Evolutionary conservation across 2,888 invertebrate species (phyloP).

Genomic region (Reticulitermes lucifugus): DNA sequence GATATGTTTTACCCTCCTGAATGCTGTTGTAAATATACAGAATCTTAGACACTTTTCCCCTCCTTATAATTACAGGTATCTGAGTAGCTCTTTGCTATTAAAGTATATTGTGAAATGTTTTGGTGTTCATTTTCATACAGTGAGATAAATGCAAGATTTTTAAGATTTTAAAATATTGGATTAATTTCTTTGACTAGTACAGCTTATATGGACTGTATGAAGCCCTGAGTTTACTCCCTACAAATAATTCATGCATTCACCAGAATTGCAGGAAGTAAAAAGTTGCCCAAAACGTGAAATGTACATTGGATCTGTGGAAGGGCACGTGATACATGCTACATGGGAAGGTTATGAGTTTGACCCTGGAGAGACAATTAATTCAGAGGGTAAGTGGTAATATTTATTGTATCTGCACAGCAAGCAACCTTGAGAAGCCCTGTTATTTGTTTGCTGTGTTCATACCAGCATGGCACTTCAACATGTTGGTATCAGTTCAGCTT

Average conservation of each 20-base stretch:
- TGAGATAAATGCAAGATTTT: too few relatives aligned
- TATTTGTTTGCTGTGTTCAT: not conserved
- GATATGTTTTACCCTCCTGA: too few relatives aligned
- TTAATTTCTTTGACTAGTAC: too few relatives aligned
- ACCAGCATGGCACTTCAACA: not conserved
- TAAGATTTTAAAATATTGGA: too few relatives aligned
- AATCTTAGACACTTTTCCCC: too few relatives aligned
- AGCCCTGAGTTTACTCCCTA: too few relatives aligned
- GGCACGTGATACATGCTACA: conserved; percentile 64
- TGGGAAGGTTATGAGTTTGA: conserved; percentile 79
- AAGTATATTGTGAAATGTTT: too few relatives aligned
- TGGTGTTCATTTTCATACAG: too few relatives aligned
- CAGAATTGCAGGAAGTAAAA: conserved; percentile 25
- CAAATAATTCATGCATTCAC: not conserved
- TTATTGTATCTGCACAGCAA: not conserved
- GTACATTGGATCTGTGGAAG: conserved; percentile 59
- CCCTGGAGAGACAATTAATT: conserved; percentile 62
- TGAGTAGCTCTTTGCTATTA: too few relatives aligned
- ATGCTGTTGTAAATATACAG: too few relatives aligned
- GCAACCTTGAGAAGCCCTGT: not conserved
- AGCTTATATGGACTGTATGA: too few relatives aligned
- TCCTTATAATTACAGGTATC: too few relatives aligned
- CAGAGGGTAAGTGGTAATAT: conserved; percentile 7
- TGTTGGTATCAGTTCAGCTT: not conserved
- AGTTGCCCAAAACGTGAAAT: conserved; percentile 49